phyloP scores from a whole-genome alignment of 1,140 invertebrate genomes.

The Drosophila sulfurigaster region DNA sequence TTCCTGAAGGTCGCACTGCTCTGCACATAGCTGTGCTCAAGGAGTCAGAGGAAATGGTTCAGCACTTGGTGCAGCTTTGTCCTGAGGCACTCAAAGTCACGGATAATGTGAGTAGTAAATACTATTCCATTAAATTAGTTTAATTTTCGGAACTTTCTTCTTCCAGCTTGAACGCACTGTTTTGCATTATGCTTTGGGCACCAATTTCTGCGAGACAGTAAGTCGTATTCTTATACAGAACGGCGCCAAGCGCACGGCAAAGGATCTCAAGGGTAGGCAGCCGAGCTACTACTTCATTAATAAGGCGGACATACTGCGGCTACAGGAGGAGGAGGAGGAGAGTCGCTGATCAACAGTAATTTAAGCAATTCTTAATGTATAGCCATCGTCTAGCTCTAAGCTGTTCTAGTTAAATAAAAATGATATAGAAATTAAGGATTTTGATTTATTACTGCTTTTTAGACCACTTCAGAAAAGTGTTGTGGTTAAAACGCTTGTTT shows the following conservation, averaged over 20 bases:
- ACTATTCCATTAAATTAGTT: not conserved
- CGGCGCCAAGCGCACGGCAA: slow-evolving; percentile 92
- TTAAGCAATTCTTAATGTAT: slow-evolving; percentile 28
- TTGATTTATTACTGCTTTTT: not conserved
- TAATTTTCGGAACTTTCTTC: not conserved
- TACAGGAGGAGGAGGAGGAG: slow-evolving; percentile 93
- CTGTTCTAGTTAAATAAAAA: slow-evolving; percentile 66
- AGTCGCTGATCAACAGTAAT: slow-evolving; percentile 59
- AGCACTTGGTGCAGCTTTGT: slow-evolving; percentile 89
- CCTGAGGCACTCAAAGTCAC: slow-evolving; percentile 90
- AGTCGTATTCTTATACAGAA: slow-evolving; percentile 92
- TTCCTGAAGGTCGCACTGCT: slow-evolving; percentile 87
- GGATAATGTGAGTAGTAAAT: slow-evolving; percentile 91
- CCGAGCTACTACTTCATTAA: slow-evolving; percentile 97
- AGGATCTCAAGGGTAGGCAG: slow-evolving; percentile 94
- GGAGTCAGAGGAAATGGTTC: slow-evolving; percentile 91
- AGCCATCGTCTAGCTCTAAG: slow-evolving; percentile 47
- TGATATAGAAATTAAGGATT: not conserved
- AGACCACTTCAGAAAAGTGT: too few relatives aligned
- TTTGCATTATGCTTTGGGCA: slow-evolving; percentile 95
- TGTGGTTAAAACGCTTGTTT: too few relatives aligned
- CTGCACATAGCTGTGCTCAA: slow-evolving; percentile 93
- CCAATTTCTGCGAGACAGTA: slow-evolving; percentile 92
- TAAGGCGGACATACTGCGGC: slow-evolving; percentile 92
- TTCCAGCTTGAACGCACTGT: slow-evolving; percentile 93